Base-by-base conservation (phyloP, 2,797 vertebrate genomes). In the Sebastes kiyomatsui region DNA sequence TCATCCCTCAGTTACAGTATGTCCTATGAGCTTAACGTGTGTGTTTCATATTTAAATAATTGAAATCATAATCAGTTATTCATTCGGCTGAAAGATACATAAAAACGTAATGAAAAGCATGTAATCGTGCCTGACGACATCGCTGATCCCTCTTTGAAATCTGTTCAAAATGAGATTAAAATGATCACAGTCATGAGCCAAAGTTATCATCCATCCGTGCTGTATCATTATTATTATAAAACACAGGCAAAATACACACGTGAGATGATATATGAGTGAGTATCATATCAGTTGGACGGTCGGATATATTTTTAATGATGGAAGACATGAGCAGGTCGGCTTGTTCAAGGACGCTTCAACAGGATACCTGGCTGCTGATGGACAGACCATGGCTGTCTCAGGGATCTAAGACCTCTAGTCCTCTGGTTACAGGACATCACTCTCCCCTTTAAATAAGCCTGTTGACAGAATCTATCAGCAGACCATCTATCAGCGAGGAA, bases 401-500 rank as follows among this genome's bases (percentile, higher is more conserved):
- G 59, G 27, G 35, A 79, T 49, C 72, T 76, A 49, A 67, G 80
- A 62, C 14, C 74, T 56, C 64, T 11, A 2, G 56, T 78, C 20
- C 60, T 35, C 70, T 35, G 46, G 27, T 71, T 52, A 18, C 56
- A 52, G 54, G 56, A 38, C 33, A 7, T 49, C 64, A 28, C 13
- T 23, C 72, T 60, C 49, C 54, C 46, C 25, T 69, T 62, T 81
- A 75, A 60, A 86, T 72, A 78, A 49, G 20, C 32, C 16, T 42
- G 77, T 76, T 88, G 91, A 90, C 85, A 84, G 85, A 77, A 80
- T 30, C 72, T 61, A 81, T 93, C 84, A 81, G 66, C 71, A 18
- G 67, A 23, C 81, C 77, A 73, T 87, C 81, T 22, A 78, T 88
- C 84, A 82, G 68, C 0, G 28, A 42, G 58, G 55, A 72, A 20